Evolutionary conservation across 2,113 vertebrate genomes (phyloP).

Genomic region (Pseudorectes ferrugineus): DNA sequence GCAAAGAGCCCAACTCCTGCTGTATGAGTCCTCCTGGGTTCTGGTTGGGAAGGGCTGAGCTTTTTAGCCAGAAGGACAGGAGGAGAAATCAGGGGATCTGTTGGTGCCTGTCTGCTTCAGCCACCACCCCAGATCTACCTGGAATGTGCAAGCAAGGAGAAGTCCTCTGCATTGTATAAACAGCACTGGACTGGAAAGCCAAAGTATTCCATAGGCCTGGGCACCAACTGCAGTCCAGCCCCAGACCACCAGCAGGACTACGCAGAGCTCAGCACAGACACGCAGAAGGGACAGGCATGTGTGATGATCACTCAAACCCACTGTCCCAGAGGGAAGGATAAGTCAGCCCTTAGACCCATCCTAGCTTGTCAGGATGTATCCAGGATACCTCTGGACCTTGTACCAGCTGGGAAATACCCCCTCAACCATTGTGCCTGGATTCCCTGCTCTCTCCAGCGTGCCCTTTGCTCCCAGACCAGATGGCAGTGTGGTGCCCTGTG

Average conservation of each 20-base stretch:
- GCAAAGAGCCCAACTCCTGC: not conserved
- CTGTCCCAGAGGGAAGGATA: not conserved
- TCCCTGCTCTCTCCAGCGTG: not conserved
- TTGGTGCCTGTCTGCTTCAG: not conserved
- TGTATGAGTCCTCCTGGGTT: not conserved
- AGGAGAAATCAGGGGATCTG: not conserved
- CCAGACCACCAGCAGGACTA: not conserved
- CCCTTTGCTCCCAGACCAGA: not conserved
- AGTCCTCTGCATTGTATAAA: not conserved
- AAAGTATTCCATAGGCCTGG: not conserved
- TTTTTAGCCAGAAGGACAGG: not conserved
- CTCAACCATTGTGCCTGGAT: not conserved
- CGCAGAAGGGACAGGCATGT: not conserved
- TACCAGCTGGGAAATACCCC: not conserved
- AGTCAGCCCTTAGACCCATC: not conserved
- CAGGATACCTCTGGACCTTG: not conserved
- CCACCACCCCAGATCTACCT: not conserved
- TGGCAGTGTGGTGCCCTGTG: not conserved
- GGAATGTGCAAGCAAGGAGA: not conserved
- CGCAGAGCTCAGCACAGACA: not conserved
- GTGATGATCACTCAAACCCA: not conserved
- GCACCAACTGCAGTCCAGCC: not conserved
- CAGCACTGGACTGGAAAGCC: not conserved
- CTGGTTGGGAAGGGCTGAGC: not conserved
- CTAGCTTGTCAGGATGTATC: not conserved